Percentiles rank a stretch among this genome's conserved stretches.
phyloP scores from a whole-genome alignment of 2,888 invertebrate species.

The Eilema depressum region DNA sequence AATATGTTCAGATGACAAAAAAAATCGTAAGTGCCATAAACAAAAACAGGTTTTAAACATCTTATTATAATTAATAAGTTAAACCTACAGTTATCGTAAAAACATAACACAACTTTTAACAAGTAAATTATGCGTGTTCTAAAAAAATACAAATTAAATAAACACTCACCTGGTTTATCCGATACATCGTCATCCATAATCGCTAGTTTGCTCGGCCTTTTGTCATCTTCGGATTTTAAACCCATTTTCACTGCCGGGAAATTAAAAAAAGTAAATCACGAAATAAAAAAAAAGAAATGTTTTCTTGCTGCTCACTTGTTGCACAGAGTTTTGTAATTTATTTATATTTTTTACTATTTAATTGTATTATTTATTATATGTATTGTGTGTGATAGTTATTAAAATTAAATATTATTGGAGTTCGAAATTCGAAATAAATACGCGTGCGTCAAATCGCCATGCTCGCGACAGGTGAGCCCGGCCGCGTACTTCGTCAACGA shows the following conservation, averaged over 20 bases:
- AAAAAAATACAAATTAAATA: neutral
- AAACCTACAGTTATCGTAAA: neutral
- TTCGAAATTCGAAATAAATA: slow-evolving; percentile 45
- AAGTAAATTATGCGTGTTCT: neutral
- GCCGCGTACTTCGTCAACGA: slow-evolving; percentile 66
- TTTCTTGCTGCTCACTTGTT: slow-evolving; percentile 41
- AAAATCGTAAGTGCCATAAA: neutral
- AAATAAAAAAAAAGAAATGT: slow-evolving; percentile 45
- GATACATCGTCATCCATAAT: slow-evolving; percentile 83
- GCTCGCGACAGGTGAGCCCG: slow-evolving; percentile 59
- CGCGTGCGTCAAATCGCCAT: slow-evolving; percentile 74
- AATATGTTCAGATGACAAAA: neutral
- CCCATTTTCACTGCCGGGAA: slow-evolving; percentile 78
- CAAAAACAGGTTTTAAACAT: neutral
- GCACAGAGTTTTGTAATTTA: slow-evolving; percentile 28
- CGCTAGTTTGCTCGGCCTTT: slow-evolving; percentile 83
- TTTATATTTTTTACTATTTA: slow-evolving; percentile 10
- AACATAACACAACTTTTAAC: neutral
- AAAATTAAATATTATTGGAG: slow-evolving; percentile 34
- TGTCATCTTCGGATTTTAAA: slow-evolving; percentile 80
- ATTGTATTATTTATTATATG: slow-evolving; percentile 6
- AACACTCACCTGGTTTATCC: slow-evolving; percentile 76
- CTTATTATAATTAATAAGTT: no score
- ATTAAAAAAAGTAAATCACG: slow-evolving; percentile 36
- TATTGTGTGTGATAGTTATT: neutral